Evolutionary conservation across 2,888 invertebrate species (phyloP), one percentile per base, ranked within the genome.

Genomic region (Romanomermis culicivorax): DNA sequence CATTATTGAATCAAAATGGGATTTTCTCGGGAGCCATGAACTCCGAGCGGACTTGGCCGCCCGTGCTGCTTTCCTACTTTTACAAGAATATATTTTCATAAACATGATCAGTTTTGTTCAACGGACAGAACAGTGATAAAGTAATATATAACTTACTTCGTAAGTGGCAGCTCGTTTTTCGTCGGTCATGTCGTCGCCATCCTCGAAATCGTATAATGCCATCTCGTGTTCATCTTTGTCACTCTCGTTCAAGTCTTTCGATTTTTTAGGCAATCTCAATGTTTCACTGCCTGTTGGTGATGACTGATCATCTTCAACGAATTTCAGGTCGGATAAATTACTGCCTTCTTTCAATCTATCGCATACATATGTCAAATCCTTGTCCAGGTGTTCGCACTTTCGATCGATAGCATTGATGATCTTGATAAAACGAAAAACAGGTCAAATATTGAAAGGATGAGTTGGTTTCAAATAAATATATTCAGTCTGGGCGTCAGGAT

Each of bases 81-180:
- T n/a, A n/a, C n/a, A n/a, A n/a, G n/a, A n/a, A n/a, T n/a, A n/a
- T n/a, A n/a, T n/a, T n/a, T n/a, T n/a, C n/a, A n/a, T n/a, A n/a
- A n/a, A n/a, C n/a, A n/a, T n/a, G n/a, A n/a, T n/a, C n/a, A n/a
- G n/a, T n/a, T n/a, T n/a, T n/a, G n/a, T n/a, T n/a, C n/a, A n/a
- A n/a, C n/a, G n/a, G n/a, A n/a, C n/a, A n/a, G n/a, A n/a, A n/a
- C n/a, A n/a, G n/a, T n/a, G n/a, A n/a, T n/a, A n/a, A n/a, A n/a
- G n/a, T n/a, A n/a, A n/a, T n/a, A n/a, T n/a, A n/a, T n/a, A n/a
- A n/a, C n/a, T n/a, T n/a, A n/a, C n/a, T 66, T 71, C 67, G 69
- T 87, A 86, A 1, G 85, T 88, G 60, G 91, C 89, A 53, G 79
- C 79, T 62, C 91, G 77, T 66, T 86, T 87, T 52, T 75, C 78